Conservation (phyloP, 2,888 invertebrate species). For the Pharmacophagus antenor region DNA sequence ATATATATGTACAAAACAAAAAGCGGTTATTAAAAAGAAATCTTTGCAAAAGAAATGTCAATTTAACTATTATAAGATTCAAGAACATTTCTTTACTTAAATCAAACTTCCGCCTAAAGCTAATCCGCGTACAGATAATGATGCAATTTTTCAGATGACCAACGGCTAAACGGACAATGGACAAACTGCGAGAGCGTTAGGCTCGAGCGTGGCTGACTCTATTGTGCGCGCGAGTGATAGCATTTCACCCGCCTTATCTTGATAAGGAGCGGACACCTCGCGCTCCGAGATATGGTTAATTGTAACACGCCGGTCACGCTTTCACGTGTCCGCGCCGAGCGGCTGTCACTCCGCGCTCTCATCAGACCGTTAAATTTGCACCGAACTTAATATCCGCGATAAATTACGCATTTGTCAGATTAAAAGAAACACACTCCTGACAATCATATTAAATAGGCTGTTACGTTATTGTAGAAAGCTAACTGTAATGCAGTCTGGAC, state of each 20-base stretch:
- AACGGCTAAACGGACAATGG: conserved; percentile 39
- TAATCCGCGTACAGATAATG: background rate
- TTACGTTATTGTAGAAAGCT: conserved; percentile 20
- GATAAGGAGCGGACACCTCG: conserved; percentile 37
- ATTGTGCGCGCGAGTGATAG: conserved; percentile 50
- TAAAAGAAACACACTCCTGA: conserved; percentile 10
- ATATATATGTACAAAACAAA: too few relatives aligned
- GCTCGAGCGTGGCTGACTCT: conserved; percentile 37
- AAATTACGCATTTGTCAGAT: conserved; percentile 17
- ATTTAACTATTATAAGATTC: background rate
- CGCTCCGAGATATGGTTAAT: conserved; percentile 44
- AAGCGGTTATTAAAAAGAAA: too few relatives aligned
- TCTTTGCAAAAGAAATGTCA: too few relatives aligned
- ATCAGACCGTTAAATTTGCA: conserved; percentile 23
- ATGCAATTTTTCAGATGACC: background rate
- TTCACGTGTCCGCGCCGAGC: conserved; percentile 41
- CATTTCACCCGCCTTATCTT: conserved; percentile 56
- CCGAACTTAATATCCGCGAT: conserved; percentile 17
- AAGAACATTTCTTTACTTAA: background rate
- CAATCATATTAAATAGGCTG: conserved; percentile 30
- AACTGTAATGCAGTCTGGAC: conserved; percentile 25
- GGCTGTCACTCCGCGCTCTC: conserved; percentile 8
- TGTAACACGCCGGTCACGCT: conserved; percentile 54
- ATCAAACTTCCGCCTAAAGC: background rate
- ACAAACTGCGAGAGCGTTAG: conserved; percentile 38